Evolutionary conservation across 64 coral and sea anemone genomes (phyloP), one percentile per base, ranked within the genome.

Genomic region (Actinia equina): DNA sequence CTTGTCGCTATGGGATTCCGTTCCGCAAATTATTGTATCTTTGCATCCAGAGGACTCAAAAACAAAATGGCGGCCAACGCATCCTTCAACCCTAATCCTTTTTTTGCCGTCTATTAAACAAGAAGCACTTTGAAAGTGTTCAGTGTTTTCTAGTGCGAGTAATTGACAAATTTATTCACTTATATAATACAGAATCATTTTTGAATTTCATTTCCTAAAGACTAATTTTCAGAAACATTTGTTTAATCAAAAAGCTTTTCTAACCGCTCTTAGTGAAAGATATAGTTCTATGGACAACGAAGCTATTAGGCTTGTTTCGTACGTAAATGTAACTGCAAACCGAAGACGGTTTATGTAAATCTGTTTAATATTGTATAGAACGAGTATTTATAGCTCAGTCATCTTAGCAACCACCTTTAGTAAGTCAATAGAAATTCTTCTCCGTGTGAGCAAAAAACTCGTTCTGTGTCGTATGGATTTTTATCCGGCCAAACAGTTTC

Each of bases 61-160:
- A 74, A 69, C 63, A 69, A 69, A 10, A 74, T 74, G 69, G 69
- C 69, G 69, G 69, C 69, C 69, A 42, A 74, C 14, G 41, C 62
- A n/a, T 11, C n/a, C 6, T 74, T 41, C 30, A 27, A 74, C 69
- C 69, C 37, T 25, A 74, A 74, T 42, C 26, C 69, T 41, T 74
- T 74, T 15, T 26, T 11, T 3, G 30, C n/a, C 27, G 26, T 74
- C 69, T 74, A 74, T 74, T 25, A 74, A 12, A 13, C 4, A 74
- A 30, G 26, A 37, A 74, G 25, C 26, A 74, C 27, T 30, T 14
- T 30, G 7, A 16, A 74, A 41, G 22, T 37, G 30, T 37, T 37
- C 30, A 69, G 46, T 69, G 63, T 69, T 69, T 69, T 22, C 5
- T 22, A 10, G 63, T 5, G n/a, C 59, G 13, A 60, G 18, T 23